These are phyloP conservation scores for Lithobates sylvaticus DNA, from an alignment of 2,797 vertebrate genomes.

Conservation along the genomic window DNA sequence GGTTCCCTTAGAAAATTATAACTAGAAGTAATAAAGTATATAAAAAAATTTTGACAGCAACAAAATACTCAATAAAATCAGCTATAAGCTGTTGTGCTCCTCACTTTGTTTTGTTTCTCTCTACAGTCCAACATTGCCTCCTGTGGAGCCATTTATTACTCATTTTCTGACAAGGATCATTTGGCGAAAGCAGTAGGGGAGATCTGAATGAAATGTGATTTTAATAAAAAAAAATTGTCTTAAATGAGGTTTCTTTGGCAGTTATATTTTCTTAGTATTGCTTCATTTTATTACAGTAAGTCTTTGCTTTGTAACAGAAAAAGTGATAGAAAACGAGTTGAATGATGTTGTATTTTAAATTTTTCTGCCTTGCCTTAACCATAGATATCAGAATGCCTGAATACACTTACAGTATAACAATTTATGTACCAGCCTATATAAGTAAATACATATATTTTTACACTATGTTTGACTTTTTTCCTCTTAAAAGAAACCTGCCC, in stretches of 20 bases:
- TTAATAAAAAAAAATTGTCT: not conserved
- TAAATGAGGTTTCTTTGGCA: not conserved
- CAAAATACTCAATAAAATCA: not conserved
- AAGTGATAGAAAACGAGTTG: not conserved
- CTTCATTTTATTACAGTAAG: not conserved
- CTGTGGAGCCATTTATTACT: not conserved
- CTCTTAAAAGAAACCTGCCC: too few species aligned
- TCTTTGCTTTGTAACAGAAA: not conserved
- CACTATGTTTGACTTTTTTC: too few species aligned
- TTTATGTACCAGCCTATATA: too few species aligned
- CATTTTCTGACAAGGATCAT: not conserved
- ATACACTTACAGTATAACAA: too few species aligned
- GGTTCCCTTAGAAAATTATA: too few species aligned
- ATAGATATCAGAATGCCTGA: too few species aligned
- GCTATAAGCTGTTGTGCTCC: not conserved
- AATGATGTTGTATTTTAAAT: not conserved
- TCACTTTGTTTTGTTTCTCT: not conserved
- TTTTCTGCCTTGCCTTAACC: too few species aligned
- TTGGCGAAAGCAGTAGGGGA: not conserved
- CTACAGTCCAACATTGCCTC: not conserved
- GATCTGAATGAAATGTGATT: not conserved
- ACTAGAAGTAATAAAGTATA: too few species aligned
- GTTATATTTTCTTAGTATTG: not conserved
- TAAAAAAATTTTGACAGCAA: too few species aligned
- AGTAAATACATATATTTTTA: too few species aligned